Evolutionary conservation across 92 coral and sea anemone species (phyloP), one percentile per base, ranked within the genome.

Genomic region (Phymanthus crucifer): DNA sequence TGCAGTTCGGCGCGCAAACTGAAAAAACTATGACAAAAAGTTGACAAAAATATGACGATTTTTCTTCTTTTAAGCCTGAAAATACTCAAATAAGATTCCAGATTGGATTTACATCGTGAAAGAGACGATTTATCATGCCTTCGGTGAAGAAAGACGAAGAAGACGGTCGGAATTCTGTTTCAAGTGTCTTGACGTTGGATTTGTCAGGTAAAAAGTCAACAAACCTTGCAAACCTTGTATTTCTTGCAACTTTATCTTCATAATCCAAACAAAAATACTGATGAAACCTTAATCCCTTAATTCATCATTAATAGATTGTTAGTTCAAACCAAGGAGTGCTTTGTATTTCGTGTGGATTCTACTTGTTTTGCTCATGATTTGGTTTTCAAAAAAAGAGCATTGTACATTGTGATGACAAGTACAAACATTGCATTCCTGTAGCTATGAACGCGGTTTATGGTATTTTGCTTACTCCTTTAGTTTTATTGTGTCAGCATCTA

Each of bases 1-100:
- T 29, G 72, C 86, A 48, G 57, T 82, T 64, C 79, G 86, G 86
- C 86, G 86, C 73, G 86, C 75, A 82, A 82, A 82, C 74, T 74
- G 67, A 72, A 73, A 61, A 74, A 36, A 75, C 27, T 43, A 3
- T 24, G 19, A 67, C 35, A 71, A 72, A 72, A 72, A 72, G 29
- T 50, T 32, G 31, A 34, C 43, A 52, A 54, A 45, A 46, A 72
- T 32, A 70, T 16, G 24, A 3, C 33, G n/a, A 23, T 80, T 71
- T 50, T 14, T 80, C 24, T 38, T 45, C 24, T 7, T 66, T 46
- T 18, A 27, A 32, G 38, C 18, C 4, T 32, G 70, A 29, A 32
- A 27, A 32, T 6, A 13, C 38, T 1, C 57, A 14, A 31, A 18
- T 36, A 29, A 33, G 56, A 19, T 26, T 61, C 0, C 21, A 10